Percentiles rank a stretch among this genome's conserved stretches.
phyloP scores from a whole-genome alignment of 2,888 invertebrate species.

The Cephus rjabovi region DNA sequence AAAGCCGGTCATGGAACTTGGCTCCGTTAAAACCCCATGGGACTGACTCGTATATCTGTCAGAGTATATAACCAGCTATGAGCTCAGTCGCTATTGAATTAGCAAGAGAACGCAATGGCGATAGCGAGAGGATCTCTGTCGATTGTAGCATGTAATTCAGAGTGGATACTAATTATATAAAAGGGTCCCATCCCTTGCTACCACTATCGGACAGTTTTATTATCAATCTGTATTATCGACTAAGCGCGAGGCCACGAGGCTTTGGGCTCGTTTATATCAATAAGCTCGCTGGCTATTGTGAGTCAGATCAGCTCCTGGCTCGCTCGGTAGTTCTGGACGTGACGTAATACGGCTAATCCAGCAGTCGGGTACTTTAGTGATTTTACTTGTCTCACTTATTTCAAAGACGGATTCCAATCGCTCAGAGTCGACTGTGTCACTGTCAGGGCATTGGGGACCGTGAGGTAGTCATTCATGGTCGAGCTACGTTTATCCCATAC shows the following conservation, averaged over 20 bases:
- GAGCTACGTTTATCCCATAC: neutral
- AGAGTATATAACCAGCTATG: neutral
- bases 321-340: neutral
- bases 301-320: neutral
- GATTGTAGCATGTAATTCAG: neutral
- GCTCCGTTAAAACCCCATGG: neutral
- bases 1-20: neutral
- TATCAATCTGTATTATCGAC: slow-evolving; percentile 1
- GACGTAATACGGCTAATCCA: neutral
- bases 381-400: neutral
- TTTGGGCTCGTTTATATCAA: slow-evolving; percentile 1
- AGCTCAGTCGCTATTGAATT: neutral
- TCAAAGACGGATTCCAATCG: neutral
- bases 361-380: neutral
- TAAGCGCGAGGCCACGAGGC: neutral
- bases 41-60: neutral
- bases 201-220: neutral
- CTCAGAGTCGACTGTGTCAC: neutral
- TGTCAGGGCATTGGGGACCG: neutral
- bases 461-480: neutral
- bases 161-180: slow-evolving; percentile 3
- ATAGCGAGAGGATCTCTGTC: neutral
- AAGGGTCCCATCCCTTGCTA: neutral
- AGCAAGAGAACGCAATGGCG: neutral
- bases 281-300: neutral